A percentile compares a stretch with the other conserved stretches of the same genome.
phyloP scores from a whole-genome alignment of 2,113 vertebrate genomes.

The Megalops atlanticus region DNA sequence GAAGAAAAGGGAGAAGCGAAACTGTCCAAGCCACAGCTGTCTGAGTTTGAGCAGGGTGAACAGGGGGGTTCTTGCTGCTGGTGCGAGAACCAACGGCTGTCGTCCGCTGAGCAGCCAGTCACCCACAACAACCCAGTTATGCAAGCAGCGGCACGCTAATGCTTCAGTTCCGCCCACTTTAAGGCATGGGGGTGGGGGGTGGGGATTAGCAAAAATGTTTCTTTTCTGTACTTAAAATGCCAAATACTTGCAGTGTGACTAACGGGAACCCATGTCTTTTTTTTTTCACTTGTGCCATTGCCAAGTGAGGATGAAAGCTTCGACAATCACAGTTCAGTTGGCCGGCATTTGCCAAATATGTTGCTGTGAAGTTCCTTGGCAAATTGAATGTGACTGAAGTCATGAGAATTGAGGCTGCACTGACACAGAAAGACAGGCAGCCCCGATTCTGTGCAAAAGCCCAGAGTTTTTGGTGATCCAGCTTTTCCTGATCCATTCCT shows the following conservation, averaged over 20 bases:
- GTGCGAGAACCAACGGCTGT: not conserved
- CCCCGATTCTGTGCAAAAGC: not conserved
- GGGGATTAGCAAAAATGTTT: no score
- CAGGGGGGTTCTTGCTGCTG: not conserved
- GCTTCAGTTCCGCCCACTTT: no score
- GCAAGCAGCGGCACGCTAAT: not conserved
- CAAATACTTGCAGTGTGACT: not conserved
- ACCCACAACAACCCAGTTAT: not conserved
- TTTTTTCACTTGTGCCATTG: not conserved
- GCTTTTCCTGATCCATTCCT: no score
- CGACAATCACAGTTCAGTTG: not conserved
- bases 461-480: not conserved
- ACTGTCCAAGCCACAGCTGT: not conserved
- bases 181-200: no score
- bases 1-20: constrained; percentile 28
- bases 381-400: not conserved
- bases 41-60: not conserved
- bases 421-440: not conserved
- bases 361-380: not conserved
- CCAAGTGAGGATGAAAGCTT: not conserved
- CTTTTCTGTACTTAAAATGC: not conserved
- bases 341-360: not conserved
- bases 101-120: not conserved
- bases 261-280: not conserved
- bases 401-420: not conserved